phyloP scores from a whole-genome alignment of 1,140 invertebrate species.

The Heliconius hewitsoni region DNA sequence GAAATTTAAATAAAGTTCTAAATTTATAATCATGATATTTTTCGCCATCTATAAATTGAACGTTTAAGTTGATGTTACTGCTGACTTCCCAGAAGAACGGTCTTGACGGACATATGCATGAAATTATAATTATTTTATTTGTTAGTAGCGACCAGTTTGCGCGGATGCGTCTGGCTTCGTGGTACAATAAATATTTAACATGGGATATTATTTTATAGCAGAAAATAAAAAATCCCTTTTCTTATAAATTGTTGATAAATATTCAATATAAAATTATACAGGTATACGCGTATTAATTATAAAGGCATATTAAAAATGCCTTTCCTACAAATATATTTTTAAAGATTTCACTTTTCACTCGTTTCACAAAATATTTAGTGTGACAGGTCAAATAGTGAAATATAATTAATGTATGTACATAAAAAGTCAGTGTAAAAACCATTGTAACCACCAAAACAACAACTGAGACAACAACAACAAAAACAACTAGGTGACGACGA shows the following conservation, averaged over 20 bases:
- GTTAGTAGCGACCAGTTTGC: conserved; percentile 3
- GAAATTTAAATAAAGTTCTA: neutral
- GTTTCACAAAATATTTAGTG: too few species aligned
- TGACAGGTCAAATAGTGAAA: too few species aligned
- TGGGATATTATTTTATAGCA: neutral
- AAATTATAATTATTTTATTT: conserved; percentile 11
- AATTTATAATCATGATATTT: neutral
- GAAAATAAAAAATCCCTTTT: neutral
- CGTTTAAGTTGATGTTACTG: neutral
- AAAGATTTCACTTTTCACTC: too few species aligned
- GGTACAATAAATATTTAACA: conserved; percentile 1
- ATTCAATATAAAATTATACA: neutral
- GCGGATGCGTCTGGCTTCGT: neutral
- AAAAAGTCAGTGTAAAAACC: too few species aligned
- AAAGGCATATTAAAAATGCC: too few species aligned
- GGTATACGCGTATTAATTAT: too few species aligned
- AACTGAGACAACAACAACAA: too few species aligned
- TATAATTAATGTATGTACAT: too few species aligned
- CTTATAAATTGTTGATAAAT: neutral
- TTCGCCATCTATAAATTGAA: neutral
- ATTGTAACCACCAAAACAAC: too few species aligned
- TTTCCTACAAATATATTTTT: too few species aligned
- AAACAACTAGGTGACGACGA: too few species aligned
- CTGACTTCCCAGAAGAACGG: conserved; percentile 14
- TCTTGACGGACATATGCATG: neutral